A percentile compares a stretch with the other conserved stretches of the same genome.
phyloP scores from a whole-genome alignment of 2,113 vertebrate genomes.

The Mustela lutreola region DNA sequence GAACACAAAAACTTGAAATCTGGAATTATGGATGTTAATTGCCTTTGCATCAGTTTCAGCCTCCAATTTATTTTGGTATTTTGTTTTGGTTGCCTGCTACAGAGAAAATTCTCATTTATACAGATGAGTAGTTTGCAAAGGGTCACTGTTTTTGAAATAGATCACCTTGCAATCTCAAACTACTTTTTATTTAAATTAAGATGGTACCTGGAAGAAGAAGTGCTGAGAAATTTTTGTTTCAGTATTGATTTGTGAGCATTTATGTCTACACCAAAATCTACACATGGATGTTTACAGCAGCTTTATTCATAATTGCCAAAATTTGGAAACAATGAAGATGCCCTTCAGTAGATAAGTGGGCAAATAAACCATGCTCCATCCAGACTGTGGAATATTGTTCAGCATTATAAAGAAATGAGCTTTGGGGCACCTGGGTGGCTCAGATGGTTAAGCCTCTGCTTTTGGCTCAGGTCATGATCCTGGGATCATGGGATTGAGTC shows the following conservation, averaged over 20 bases:
- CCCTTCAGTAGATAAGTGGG: not conserved
- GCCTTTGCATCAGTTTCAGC: not conserved
- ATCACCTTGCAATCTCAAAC: constrained; percentile 12
- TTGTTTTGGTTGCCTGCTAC: constrained; percentile 14
- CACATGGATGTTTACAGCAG: not conserved
- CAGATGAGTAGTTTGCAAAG: constrained; percentile 39
- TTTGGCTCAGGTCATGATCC: too few relatives aligned
- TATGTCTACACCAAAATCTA: not conserved
- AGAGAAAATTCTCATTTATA: constrained; percentile 25
- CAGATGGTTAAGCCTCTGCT: too few relatives aligned
- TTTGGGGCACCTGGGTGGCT: not conserved
- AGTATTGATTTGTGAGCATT: not conserved
- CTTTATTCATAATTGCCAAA: not conserved
- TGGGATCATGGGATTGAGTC: too few relatives aligned
- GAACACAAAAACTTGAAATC: not conserved
- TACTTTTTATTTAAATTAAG: constrained; percentile 36
- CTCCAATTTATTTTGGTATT: constrained; percentile 2
- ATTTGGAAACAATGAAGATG: not conserved
- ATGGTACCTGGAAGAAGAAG: not conserved
- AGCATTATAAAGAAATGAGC: not conserved
- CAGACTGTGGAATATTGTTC: not conserved
- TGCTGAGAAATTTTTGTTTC: not conserved
- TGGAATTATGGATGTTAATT: not conserved
- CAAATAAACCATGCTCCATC: not conserved
- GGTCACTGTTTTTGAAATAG: constrained; percentile 39